Evolutionary conservation across 2,888 invertebrate species (phyloP), one percentile per base, ranked within the genome.

Genomic region (Drosophila siamana): DNA sequence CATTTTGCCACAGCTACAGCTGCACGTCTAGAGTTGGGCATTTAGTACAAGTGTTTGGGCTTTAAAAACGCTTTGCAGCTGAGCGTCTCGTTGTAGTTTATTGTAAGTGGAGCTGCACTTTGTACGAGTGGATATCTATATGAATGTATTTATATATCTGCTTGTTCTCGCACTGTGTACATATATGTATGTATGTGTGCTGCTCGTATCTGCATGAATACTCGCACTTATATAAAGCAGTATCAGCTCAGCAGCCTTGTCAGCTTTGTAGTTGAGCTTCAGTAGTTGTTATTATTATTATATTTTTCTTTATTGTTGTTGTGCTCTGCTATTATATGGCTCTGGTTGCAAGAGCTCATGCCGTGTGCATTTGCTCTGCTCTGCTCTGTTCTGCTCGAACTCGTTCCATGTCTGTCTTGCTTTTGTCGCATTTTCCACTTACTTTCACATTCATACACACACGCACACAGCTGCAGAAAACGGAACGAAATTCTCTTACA

Each of bases 381-480:
- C 38, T n/a, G n/a, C n/a, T n/a, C n/a, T n/a, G n/a, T n/a, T n/a
- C n/a, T n/a, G 66, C 60, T 74, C 54, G 50, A 59, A 63, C 57
- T 51, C 46, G 52, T 38, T 46, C 38, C 59, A 50, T 54, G 54
- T 59, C 81, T 80, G 63, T 61, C 55, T 78, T 54, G 62, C 61
- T 78, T 64, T 71, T 57, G 67, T 81, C 68, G 64, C 70, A 84
- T 74, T 81, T 86, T 86, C 87, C 79, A 61, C 79, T 84, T 76
- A 67, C 69, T 75, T 81, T 61, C 75, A 50, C 62, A n/a, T n/a
- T n/a, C n/a, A n/a, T n/a, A n/a, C n/a, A 24, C 51, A 52, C 51
- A 51, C 22, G 38, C 30, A 54, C 28, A 26, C 11, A 36, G 7
- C 46, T 24, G 44, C 5, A 50, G n/a, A 55, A 9, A 50, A 47